phyloP scores from a whole-genome alignment of 1,140 invertebrate species.

The Heliothis subflexa region DNA sequence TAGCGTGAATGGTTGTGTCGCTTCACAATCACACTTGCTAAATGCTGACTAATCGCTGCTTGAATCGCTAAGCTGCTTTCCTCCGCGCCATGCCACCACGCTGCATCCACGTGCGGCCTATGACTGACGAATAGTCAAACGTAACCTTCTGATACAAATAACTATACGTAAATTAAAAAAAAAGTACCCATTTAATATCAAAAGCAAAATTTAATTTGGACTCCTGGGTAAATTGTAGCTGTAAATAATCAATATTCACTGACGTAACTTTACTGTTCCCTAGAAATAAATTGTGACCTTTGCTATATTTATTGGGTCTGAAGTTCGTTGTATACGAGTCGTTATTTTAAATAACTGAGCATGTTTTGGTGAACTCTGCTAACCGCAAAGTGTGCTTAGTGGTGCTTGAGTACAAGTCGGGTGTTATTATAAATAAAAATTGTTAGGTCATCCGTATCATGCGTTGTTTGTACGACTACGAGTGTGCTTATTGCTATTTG shows the following conservation, averaged over 20 bases:
- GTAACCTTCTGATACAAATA: not conserved
- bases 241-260: not conserved
- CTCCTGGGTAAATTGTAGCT: not conserved
- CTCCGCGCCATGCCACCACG: constrained; percentile 49
- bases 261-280: not conserved
- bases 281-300: not conserved
- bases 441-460: constrained; percentile 37
- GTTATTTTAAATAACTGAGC: constrained; percentile 45
- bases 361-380: constrained; percentile 41
- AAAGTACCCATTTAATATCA: too few relatives aligned
- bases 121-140: constrained; percentile 46
- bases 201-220: not conserved
- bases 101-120: constrained; percentile 48
- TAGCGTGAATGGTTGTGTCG: constrained; percentile 61
- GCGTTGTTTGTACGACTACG: not conserved
- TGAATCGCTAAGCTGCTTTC: constrained; percentile 68
- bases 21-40: constrained; percentile 60
- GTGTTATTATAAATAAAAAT: constrained; percentile 31
- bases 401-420: constrained; percentile 24
- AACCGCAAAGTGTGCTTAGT: constrained; percentile 45
- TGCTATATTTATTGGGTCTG: not conserved
- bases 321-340: constrained; percentile 51
- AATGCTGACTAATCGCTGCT: constrained; percentile 67
- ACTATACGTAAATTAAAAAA: not conserved
- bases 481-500: not conserved